Conservation (phyloP, 2,888 invertebrate genomes). For the Cataglyphis albicans region DNA sequence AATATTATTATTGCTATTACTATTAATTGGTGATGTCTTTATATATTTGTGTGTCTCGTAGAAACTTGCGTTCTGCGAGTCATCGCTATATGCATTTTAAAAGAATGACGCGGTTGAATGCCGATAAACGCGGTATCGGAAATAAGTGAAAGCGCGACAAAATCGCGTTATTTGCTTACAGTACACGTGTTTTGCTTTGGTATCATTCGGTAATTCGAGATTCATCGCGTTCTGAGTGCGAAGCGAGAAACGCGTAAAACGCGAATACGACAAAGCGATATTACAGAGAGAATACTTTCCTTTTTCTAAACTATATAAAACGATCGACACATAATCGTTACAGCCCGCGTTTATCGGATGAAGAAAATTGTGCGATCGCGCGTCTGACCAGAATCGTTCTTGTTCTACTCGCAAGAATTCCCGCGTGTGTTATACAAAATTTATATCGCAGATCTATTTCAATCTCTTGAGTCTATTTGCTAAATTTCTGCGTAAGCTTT, state of each 20-base stretch:
- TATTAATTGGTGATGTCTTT: constrained; percentile 27
- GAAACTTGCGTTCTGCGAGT: constrained; percentile 27
- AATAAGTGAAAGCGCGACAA: not conserved
- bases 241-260: not conserved
- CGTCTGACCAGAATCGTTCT: constrained; percentile 36
- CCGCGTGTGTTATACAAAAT: not conserved
- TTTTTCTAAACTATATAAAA: not conserved
- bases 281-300: not conserved
- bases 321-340: not conserved
- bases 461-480: not conserved
- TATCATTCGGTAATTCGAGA: constrained; percentile 1
- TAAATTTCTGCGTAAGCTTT: not conserved
- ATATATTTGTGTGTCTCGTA: constrained; percentile 48
- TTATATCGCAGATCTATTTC: not conserved
- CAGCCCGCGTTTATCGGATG: constrained; percentile 56
- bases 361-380: constrained; percentile 39
- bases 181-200: not conserved
- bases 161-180: not conserved
- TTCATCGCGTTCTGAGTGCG: not conserved
- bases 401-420: constrained; percentile 27
- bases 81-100: constrained; percentile 1
- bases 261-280: not conserved
- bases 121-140: constrained; percentile 57
- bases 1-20: not conserved
- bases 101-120: constrained; percentile 16